Conservation (phyloP, 2,888 invertebrate genomes). For the Pseudococcus jackbeardsleyi region DNA sequence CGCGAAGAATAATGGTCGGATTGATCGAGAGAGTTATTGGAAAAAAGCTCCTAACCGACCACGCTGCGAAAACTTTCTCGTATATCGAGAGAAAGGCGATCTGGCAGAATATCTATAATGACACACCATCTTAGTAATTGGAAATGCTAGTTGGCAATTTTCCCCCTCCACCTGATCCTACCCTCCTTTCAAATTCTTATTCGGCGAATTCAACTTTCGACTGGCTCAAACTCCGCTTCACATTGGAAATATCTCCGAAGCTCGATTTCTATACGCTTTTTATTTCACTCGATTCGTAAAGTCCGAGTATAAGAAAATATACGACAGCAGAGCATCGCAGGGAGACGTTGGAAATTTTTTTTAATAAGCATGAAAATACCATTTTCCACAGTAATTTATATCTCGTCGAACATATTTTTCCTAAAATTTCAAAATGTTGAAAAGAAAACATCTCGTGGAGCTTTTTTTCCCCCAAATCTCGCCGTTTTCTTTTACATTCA, state of each 20-base stretch:
- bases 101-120: constrained; percentile 1
- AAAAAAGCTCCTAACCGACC: not conserved
- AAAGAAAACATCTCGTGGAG: not conserved
- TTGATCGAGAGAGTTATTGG: constrained; percentile 53
- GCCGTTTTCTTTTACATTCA: not conserved
- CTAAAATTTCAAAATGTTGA: not conserved
- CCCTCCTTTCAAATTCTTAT: not conserved
- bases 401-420: constrained; percentile 25
- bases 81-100: not conserved
- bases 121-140: constrained; percentile 33
- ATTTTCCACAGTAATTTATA: not conserved
- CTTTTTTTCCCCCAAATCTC: not conserved
- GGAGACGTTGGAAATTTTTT: not conserved
- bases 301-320: not conserved
- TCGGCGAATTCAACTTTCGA: not conserved
- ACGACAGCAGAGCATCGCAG: not conserved
- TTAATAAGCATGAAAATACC: not conserved
- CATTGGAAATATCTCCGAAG: not conserved
- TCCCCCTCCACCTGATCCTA: not conserved
- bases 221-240: not conserved
- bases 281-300: not conserved
- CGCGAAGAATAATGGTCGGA: constrained; percentile 49
- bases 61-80: not conserved
- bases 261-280: not conserved
- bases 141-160: constrained; percentile 37